phyloP scores from a whole-genome alignment of 2,113 vertebrate genomes.

The Corythornis madagascariensis region DNA sequence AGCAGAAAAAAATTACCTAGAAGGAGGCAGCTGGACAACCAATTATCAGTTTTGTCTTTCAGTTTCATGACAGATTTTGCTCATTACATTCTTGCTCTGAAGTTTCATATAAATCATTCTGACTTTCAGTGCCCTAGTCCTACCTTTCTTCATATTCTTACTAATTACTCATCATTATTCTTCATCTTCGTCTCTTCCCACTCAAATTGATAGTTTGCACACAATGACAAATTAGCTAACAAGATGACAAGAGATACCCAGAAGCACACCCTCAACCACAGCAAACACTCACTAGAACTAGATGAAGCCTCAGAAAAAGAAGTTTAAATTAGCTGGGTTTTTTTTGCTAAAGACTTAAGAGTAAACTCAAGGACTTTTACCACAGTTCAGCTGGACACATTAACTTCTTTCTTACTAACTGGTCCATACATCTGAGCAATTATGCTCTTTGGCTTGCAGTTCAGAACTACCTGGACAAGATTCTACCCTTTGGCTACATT shows the following conservation, averaged over 20 bases:
- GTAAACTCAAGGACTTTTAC: background rate
- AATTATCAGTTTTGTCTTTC: background rate
- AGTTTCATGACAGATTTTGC: background rate
- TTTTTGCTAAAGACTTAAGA: background rate
- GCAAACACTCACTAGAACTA: background rate
- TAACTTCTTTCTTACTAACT: background rate
- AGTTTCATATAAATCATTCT: background rate
- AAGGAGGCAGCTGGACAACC: background rate
- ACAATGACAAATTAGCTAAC: background rate
- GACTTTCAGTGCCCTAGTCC: background rate
- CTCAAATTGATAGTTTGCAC: constrained; percentile 5
- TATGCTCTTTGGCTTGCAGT: background rate
- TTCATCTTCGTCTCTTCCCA: constrained; percentile 21
- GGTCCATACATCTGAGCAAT: background rate
- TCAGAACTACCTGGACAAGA: background rate
- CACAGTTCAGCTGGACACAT: background rate
- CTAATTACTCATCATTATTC: background rate
- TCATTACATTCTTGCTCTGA: background rate
- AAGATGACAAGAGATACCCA: background rate
- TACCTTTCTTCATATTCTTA: background rate
- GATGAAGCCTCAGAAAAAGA: background rate
- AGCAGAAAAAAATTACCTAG: background rate
- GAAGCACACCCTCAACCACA: background rate
- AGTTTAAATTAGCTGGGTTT: background rate
- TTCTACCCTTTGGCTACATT: background rate